Percentiles rank a stretch among this genome's conserved stretches.
phyloP scores from a whole-genome alignment of 2,797 vertebrate genomes.

The Coreius guichenoti region DNA sequence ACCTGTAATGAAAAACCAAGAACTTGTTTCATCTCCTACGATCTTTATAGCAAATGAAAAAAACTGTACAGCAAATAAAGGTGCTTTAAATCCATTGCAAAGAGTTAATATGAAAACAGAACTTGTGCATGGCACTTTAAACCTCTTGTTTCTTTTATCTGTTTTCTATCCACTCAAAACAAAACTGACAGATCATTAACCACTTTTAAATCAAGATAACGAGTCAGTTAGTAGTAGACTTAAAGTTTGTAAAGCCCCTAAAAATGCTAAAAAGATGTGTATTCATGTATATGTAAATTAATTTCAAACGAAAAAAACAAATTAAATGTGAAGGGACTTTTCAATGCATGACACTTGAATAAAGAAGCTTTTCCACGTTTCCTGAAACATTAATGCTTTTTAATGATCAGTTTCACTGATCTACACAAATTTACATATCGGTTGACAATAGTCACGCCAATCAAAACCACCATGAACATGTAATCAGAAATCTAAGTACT shows the following conservation, averaged over 20 bases:
- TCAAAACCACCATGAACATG: not conserved
- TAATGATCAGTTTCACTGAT: slow-evolving; percentile 32
- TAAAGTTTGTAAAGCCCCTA: not conserved
- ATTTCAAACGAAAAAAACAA: not conserved
- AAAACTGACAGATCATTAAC: not conserved
- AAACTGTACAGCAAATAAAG: not conserved
- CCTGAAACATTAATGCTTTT: not conserved
- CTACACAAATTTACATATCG: slow-evolving; percentile 61
- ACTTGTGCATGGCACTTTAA: not conserved
- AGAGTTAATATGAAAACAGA: not conserved
- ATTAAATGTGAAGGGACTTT: not conserved
- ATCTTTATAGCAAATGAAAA: not conserved
- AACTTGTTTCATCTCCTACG: not conserved
- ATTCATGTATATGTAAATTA: not conserved
- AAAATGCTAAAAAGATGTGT: not conserved
- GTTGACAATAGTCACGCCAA: not conserved
- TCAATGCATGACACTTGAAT: accelerated
- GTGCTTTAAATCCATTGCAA: not conserved
- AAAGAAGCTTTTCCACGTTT: not conserved
- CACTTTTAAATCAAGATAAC: not conserved
- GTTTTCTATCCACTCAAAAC: not conserved
- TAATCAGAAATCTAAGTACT: not conserved
- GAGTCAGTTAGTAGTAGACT: not conserved
- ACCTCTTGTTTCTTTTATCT: not conserved
- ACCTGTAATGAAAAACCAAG: not conserved